Evolutionary conservation across 2,888 invertebrate genomes (phyloP).

Genomic region (Himalopsyche anomala): DNA sequence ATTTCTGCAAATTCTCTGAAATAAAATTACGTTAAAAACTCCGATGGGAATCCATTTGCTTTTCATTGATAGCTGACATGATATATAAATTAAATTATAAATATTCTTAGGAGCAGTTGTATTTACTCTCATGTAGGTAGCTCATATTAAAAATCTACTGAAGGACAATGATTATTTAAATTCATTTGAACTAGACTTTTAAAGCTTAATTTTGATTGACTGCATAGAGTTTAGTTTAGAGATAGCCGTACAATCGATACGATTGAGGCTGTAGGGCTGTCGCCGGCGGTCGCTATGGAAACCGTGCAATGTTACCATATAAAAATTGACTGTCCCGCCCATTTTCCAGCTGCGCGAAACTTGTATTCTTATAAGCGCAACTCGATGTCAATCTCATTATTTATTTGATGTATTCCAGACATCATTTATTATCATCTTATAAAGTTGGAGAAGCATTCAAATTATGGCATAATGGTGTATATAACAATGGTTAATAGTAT

Average conservation of each 20-base stretch:
- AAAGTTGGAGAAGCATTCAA: neutral
- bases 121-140: no score
- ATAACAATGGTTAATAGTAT: neutral
- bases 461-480: neutral
- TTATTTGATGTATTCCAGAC: slow-evolving; percentile 6
- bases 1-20: no score
- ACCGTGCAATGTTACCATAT: slow-evolving; percentile 53
- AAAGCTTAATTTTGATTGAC: no score
- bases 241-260: slow-evolving; percentile 47
- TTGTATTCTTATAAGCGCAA: slow-evolving; percentile 45
- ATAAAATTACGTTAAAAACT: no score
- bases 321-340: slow-evolving; percentile 56
- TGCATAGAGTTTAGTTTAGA: no score
- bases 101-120: no score
- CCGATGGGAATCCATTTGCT: no score
- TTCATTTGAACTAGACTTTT: no score
- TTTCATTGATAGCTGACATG: no score
- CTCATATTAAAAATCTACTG: no score
- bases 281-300: slow-evolving; percentile 50
- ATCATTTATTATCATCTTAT: neutral
- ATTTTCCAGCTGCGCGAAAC: slow-evolving; percentile 60
- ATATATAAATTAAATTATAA: no score
- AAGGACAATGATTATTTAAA: no score
- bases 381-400: slow-evolving; percentile 36
- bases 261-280: slow-evolving; percentile 47